Percentiles rank a stretch among this genome's conserved stretches.
Evolutionary conservation across 2,113 vertebrate species (phyloP).

Genomic region (Blennius ocellaris): DNA sequence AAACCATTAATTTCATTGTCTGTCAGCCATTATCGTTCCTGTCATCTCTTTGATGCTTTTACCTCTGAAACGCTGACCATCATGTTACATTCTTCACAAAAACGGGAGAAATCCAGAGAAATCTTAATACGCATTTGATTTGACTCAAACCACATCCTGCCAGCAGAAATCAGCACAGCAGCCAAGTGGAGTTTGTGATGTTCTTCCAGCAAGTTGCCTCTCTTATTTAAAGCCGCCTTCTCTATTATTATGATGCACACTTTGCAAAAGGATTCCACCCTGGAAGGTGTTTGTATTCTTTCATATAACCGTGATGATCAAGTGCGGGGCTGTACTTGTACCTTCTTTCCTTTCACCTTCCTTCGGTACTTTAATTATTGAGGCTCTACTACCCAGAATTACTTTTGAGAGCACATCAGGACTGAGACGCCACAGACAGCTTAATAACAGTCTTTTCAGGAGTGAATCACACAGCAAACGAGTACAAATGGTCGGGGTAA

Average conservation of each 20-base stretch:
- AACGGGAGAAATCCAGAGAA: slow-evolving; percentile 31
- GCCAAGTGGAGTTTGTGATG: slow-evolving; percentile 4
- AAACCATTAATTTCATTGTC: background rate
- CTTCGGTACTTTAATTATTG: slow-evolving; percentile 41
- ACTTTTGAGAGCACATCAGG: slow-evolving; percentile 22
- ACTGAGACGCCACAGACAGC: background rate
- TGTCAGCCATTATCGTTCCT: background rate
- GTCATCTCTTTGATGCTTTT: background rate
- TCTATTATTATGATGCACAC: slow-evolving; percentile 6
- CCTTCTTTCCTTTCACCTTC: slow-evolving; percentile 18
- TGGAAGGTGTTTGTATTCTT: slow-evolving; percentile 9
- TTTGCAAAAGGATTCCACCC: slow-evolving; percentile 18
- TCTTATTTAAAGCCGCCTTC: slow-evolving; percentile 23
- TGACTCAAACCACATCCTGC: slow-evolving; percentile 37
- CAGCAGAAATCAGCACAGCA: slow-evolving; percentile 1
- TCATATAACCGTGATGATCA: slow-evolving; percentile 43
- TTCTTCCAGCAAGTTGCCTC: background rate
- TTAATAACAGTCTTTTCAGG: slow-evolving; percentile 15
- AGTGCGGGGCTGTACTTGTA: slow-evolving; percentile 15
- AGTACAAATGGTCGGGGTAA: slow-evolving; percentile 1
- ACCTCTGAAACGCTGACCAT: slow-evolving; percentile 5
- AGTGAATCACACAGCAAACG: slow-evolving; percentile 6
- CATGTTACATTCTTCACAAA: slow-evolving; percentile 6
- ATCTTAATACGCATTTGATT: slow-evolving; percentile 27
- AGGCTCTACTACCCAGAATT: slow-evolving; percentile 33